phyloP scores from a whole-genome alignment of 2,888 invertebrate genomes.

The Enchytraeus crypticus region DNA sequence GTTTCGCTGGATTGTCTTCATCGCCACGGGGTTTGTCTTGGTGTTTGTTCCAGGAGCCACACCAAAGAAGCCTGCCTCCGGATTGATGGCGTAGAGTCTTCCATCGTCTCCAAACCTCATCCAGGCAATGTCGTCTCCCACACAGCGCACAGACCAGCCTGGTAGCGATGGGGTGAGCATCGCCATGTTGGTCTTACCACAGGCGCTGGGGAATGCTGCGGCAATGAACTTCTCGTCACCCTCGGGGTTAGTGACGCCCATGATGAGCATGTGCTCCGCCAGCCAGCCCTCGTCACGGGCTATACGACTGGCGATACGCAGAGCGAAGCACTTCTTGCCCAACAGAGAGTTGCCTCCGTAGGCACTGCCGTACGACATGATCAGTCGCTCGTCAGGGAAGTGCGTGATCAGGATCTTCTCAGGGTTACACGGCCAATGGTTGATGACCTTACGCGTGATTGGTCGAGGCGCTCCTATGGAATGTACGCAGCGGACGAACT shows the following conservation, averaged over 20 bases:
- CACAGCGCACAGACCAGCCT: slow-evolving; percentile 29
- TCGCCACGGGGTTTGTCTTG: slow-evolving; percentile 32
- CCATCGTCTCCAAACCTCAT: slow-evolving; percentile 34
- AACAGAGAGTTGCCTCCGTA: slow-evolving; percentile 36
- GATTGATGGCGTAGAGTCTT: slow-evolving; percentile 32
- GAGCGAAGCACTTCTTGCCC: slow-evolving; percentile 37
- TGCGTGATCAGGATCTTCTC: slow-evolving; percentile 30
- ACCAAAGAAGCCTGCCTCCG: slow-evolving; percentile 35
- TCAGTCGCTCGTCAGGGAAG: slow-evolving; percentile 29
- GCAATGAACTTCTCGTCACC: slow-evolving; percentile 33
- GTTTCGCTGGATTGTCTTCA: slow-evolving; percentile 28
- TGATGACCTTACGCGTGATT: slow-evolving; percentile 18
- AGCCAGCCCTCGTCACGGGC: slow-evolving; percentile 35
- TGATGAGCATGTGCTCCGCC: slow-evolving; percentile 36
- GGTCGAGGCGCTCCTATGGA: slow-evolving; percentile 30
- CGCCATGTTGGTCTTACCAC: slow-evolving; percentile 36
- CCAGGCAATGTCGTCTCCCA: slow-evolving; percentile 36
- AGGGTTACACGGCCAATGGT: slow-evolving; percentile 36
- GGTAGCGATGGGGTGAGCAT: slow-evolving; percentile 33
- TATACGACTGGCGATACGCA: slow-evolving; percentile 30
- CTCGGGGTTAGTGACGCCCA: slow-evolving; percentile 32
- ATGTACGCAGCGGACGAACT: slow-evolving; percentile 33
- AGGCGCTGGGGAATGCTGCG: slow-evolving; percentile 35
- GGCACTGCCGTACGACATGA: slow-evolving; percentile 32
- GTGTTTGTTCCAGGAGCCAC: slow-evolving; percentile 32